These are phyloP conservation scores for Trachymyrmex cornetzi DNA, from an alignment of 1,140 invertebrate species.

Conservation along the genomic window DNA sequence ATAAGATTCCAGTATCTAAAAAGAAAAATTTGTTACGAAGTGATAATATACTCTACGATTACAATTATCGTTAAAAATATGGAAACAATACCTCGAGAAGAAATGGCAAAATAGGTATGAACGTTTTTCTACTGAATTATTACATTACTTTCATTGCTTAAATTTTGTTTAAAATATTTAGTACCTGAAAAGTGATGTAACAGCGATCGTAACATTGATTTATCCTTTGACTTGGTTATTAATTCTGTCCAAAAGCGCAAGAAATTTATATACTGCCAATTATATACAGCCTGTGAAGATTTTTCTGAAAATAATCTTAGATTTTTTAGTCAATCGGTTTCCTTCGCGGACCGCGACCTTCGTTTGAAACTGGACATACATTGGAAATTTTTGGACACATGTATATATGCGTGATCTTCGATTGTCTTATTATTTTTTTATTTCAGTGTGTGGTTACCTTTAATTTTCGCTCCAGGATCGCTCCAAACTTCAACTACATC, in stretches of 20 bases:
- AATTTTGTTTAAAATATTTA: constrained; percentile 84
- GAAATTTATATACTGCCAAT: constrained; percentile 99
- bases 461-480: too few relatives aligned
- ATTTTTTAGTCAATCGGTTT: too few relatives aligned
- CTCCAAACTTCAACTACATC: too few relatives aligned
- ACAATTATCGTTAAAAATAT: neutral
- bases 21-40: neutral
- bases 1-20: constrained; percentile 86
- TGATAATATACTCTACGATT: neutral
- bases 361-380: too few relatives aligned
- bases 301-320: constrained; percentile 88
- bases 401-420: too few relatives aligned
- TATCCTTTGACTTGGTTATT: constrained; percentile 89
- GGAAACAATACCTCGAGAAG: constrained; percentile 91
- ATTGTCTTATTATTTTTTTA: too few relatives aligned
- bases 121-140: constrained; percentile 85
- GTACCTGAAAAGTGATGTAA: constrained; percentile 97
- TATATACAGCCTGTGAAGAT: constrained; percentile 97
- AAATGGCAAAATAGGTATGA: constrained; percentile 96
- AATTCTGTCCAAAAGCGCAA: constrained; percentile 96
- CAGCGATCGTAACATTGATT: constrained; percentile 92
- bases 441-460: too few relatives aligned
- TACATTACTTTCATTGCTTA: constrained; percentile 90
- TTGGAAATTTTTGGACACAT: too few relatives aligned
- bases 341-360: too few relatives aligned